These are phyloP conservation scores for Acipenser transmontanus DNA, from an alignment of 2,797 vertebrate genomes.

Conservation along the genomic window DNA sequence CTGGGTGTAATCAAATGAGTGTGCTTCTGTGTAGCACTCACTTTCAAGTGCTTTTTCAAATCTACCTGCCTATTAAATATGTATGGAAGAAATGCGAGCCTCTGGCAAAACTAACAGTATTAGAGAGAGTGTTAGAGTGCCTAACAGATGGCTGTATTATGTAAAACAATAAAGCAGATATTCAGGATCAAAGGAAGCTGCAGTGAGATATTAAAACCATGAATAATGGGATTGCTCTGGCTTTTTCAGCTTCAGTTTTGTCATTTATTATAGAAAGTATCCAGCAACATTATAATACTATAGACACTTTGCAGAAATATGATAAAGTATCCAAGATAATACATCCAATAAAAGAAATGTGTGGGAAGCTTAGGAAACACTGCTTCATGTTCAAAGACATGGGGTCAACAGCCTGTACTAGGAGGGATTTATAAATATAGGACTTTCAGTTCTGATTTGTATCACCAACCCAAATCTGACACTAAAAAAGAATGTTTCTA, in stretches of 20 bases:
- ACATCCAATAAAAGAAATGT: no score
- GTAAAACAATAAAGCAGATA: slow-evolving; percentile 7
- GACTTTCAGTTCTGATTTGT: no score
- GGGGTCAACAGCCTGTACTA: no score
- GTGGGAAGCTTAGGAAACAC: no score
- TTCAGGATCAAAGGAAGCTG: slow-evolving; percentile 6
- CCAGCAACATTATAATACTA: not conserved
- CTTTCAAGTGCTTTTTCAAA: not conserved
- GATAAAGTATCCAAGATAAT: no score
- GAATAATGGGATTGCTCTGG: not conserved
- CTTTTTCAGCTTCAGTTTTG: not conserved
- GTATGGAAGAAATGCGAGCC: not conserved
- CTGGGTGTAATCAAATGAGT: no score
- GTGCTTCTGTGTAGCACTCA: no score
- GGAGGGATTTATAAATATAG: no score
- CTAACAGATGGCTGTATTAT: slow-evolving; percentile 5
- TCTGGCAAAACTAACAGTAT: not conserved
- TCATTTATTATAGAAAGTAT: not conserved
- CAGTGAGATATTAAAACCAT: not conserved
- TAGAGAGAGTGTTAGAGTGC: not conserved
- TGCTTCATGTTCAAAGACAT: no score
- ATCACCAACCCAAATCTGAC: no score
- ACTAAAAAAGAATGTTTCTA: no score
- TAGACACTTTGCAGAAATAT: no score
- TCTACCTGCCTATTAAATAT: slow-evolving; percentile 11